phyloP scores from a whole-genome alignment of 2,797 vertebrate genomes.

The Danionella dracula region DNA sequence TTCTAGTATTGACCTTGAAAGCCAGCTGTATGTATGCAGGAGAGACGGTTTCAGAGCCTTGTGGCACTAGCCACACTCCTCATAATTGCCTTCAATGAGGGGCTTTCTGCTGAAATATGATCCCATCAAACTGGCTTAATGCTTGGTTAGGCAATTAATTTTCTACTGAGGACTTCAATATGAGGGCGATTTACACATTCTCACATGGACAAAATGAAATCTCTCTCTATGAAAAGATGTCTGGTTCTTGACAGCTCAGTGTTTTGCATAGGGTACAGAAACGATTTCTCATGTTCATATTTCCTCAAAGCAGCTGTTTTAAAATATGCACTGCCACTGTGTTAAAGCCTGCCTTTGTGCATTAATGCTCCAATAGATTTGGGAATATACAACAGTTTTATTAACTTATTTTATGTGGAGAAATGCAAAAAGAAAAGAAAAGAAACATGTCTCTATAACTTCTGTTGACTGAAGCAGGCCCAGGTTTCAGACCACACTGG shows the following conservation, averaged over 20 bases:
- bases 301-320: not conserved
- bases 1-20: not conserved
- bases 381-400: too few relatives aligned
- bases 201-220: not conserved
- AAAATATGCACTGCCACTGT: too few relatives aligned
- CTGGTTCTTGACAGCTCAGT: conserved; percentile 4
- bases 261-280: conserved; percentile 22
- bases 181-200: conserved; percentile 1
- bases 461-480: too few relatives aligned
- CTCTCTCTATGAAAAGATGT: not conserved
- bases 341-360: too few relatives aligned
- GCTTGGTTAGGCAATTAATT: conserved; percentile 20
- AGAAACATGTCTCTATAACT: too few relatives aligned
- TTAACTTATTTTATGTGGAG: too few relatives aligned
- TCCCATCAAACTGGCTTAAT: conserved; percentile 18
- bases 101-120: conserved; percentile 19
- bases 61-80: not conserved
- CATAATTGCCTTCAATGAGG: conserved; percentile 14
- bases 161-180: conserved; percentile 8
- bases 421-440: too few relatives aligned
- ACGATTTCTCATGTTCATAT: not conserved
- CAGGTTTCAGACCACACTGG: too few relatives aligned
- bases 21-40: not conserved
- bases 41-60: not conserved
- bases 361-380: too few relatives aligned